Evolutionary conservation across 2,888 invertebrate species (phyloP).

Genomic region (Vanessa cardui): DNA sequence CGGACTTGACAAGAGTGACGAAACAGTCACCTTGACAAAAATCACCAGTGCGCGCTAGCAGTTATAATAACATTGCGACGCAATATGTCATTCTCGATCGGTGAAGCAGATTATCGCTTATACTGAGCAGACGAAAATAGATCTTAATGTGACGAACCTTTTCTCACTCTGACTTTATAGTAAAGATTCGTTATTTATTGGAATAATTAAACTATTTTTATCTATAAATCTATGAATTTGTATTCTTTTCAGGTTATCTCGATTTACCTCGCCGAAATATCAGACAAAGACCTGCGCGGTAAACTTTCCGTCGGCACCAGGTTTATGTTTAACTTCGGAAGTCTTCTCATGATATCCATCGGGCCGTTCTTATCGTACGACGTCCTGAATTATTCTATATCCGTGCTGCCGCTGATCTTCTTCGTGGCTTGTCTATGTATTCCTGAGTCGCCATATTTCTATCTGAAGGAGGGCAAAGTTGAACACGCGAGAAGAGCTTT

Average conservation of each 20-base stretch:
- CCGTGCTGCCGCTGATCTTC: constrained; percentile 70
- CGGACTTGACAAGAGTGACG: too few species aligned
- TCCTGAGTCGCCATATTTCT: constrained; percentile 84
- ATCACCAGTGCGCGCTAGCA: too few species aligned
- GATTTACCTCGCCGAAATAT: constrained; percentile 71
- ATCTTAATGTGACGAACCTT: too few species aligned
- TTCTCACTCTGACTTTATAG: too few species aligned
- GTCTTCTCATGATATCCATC: constrained; percentile 62
- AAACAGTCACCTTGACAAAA: too few species aligned
- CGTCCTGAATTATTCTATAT: constrained; percentile 66
- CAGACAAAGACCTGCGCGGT: constrained; percentile 72
- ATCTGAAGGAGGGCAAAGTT: constrained; percentile 76
- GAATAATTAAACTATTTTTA: too few species aligned
- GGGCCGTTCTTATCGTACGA: constrained; percentile 67
- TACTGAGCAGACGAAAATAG: too few species aligned
- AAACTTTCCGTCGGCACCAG: constrained; percentile 56
- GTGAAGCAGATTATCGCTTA: too few species aligned
- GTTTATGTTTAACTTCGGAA: constrained; percentile 66
- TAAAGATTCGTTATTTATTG: too few species aligned
- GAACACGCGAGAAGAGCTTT: constrained; percentile 70
- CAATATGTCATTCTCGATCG: too few species aligned
- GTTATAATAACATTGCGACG: too few species aligned
- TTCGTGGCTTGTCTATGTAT: constrained; percentile 77
- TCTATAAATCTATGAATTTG: too few species aligned
- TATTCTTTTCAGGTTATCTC: constrained; percentile 59